These are phyloP conservation scores for Eulithis testata DNA, from an alignment of 2,888 invertebrate genomes.

Conservation along the genomic window DNA sequence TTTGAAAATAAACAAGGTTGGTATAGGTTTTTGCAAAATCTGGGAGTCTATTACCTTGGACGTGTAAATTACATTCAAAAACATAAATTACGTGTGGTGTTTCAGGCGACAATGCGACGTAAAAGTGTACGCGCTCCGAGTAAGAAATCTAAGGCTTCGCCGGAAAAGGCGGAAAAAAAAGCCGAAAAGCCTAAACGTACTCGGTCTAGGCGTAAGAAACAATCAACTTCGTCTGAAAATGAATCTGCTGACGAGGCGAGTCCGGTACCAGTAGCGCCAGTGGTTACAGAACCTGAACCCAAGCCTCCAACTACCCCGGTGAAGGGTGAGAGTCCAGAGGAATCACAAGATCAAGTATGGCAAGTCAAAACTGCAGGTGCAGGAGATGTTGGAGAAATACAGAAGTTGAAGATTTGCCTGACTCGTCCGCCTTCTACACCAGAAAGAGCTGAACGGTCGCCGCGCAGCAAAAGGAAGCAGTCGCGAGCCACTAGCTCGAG, in stretches of 20 bases:
- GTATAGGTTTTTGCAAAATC: slow-evolving; percentile 6
- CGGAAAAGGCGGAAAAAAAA: slow-evolving; percentile 88
- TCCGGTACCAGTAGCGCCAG: slow-evolving; percentile 56
- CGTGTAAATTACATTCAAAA: background rate
- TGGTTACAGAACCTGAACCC: slow-evolving; percentile 52
- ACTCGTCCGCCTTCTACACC: slow-evolving; percentile 84
- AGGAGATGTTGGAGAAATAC: slow-evolving; percentile 83
- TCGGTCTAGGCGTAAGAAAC: slow-evolving; percentile 83
- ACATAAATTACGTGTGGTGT: slow-evolving; percentile 23
- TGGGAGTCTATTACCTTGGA: background rate
- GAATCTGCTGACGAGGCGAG: slow-evolving; percentile 74
- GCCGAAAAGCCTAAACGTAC: slow-evolving; percentile 81
- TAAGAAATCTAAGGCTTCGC: slow-evolving; percentile 87
- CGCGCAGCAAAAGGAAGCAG: slow-evolving; percentile 80
- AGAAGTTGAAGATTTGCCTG: slow-evolving; percentile 87
- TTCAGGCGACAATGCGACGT: slow-evolving; percentile 86
- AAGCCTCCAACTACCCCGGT: slow-evolving; percentile 60
- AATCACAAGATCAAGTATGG: slow-evolving; percentile 79
- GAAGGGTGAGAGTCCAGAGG: slow-evolving; percentile 69
- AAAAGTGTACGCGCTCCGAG: slow-evolving; percentile 88
- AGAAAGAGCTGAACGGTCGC: slow-evolving; percentile 79
- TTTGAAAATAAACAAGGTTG: slow-evolving; percentile 14
- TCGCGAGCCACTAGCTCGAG: slow-evolving; percentile 79
- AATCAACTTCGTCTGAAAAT: slow-evolving; percentile 82
- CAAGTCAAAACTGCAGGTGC: slow-evolving; percentile 79